phyloP scores from a whole-genome alignment of 2,888 invertebrate genomes.

The Apomyelois bistriatella region DNA sequence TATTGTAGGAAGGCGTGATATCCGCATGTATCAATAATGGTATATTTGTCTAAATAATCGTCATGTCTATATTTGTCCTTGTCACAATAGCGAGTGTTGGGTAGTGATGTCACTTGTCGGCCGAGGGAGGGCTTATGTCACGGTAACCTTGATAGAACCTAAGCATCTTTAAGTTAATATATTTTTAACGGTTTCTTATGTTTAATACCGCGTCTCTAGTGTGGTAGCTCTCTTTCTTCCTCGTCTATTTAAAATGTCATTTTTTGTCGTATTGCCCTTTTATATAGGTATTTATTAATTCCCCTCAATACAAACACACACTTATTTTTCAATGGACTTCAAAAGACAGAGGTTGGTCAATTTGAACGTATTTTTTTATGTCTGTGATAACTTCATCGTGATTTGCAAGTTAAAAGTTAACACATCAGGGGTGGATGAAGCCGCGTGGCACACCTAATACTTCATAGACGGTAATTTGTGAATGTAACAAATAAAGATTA shows the following conservation, averaged over 20 bases:
- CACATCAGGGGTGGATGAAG: no score
- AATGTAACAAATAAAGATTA: neutral
- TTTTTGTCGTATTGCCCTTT: no score
- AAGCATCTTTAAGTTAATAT: neutral
- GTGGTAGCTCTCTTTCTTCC: no score
- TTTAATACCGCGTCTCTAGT: no score
- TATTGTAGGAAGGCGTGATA: neutral
- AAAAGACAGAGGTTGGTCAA: no score
- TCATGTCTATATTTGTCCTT: conserved; percentile 1
- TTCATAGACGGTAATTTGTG: neutral
- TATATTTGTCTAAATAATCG: neutral
- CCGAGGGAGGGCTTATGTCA: neutral
- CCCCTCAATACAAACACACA: no score
- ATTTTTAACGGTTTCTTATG: neutral
- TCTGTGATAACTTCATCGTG: no score
- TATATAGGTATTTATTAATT: no score
- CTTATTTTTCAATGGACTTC: no score
- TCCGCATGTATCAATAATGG: neutral
- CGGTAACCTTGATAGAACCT: neutral
- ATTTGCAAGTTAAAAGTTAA: no score
- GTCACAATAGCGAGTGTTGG: neutral
- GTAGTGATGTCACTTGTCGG: conserved; percentile 5
- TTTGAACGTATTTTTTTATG: no score
- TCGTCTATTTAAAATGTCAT: no score
- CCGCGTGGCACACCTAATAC: neutral